A percentile compares a stretch with the other conserved stretches of the same genome.
These are phyloP conservation scores for Resseliella maxima DNA, from an alignment of 2,888 invertebrate species.

Conservation along the genomic window DNA sequence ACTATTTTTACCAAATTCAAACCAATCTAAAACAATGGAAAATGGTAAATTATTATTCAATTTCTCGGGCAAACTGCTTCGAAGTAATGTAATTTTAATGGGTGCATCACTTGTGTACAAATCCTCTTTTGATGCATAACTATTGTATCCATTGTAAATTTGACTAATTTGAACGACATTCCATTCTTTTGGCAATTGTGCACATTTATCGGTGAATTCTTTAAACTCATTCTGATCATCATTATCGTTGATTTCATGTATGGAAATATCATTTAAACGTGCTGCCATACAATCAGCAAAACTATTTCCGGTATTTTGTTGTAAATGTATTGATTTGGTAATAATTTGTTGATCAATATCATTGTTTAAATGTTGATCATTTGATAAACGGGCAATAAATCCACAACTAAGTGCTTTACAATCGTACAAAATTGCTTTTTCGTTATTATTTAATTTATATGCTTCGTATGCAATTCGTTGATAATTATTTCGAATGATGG, in stretches of 20 bases:
- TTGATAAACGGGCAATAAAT: background rate
- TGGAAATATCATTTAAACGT: background rate
- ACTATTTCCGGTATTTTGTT: background rate
- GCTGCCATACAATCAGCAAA: background rate
- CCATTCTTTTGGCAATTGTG: slow-evolving; percentile 29
- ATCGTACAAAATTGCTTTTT: background rate
- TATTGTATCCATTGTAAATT: background rate
- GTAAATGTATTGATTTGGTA: background rate
- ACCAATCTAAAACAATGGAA: background rate
- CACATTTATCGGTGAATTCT: background rate
- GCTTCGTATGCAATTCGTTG: background rate
- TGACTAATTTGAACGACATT: background rate
- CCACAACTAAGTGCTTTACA: slow-evolving; percentile 40
- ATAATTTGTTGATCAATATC: background rate
- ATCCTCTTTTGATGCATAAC: background rate
- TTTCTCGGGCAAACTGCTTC: background rate
- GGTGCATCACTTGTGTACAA: background rate
- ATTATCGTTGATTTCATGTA: background rate
- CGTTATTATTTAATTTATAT: background rate
- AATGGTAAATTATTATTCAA: background rate
- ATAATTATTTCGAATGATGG: background rate
- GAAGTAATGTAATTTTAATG: background rate
- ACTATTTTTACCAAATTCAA: background rate
- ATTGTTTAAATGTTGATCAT: background rate
- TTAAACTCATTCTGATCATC: background rate